A percentile compares a stretch with the other conserved stretches of the same genome.
Conservation (phyloP, 2,797 vertebrate genomes). For the Falco naumanni region DNA sequence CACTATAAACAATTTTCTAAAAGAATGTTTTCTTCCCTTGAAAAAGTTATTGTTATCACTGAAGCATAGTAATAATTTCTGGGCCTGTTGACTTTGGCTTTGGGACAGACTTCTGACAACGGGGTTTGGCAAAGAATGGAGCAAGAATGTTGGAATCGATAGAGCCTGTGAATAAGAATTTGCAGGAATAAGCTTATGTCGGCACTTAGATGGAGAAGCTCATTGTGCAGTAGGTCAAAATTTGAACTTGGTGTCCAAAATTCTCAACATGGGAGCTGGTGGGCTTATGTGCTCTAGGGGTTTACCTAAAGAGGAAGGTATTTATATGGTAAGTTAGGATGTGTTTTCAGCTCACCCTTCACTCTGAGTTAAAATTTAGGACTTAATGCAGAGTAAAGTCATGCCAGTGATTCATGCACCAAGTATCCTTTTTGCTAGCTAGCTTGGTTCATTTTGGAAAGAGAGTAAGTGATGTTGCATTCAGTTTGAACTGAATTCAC, state of each 20-base stretch:
- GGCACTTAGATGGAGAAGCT: background rate
- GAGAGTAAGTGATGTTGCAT: background rate
- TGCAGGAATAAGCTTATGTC: background rate
- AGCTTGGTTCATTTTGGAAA: background rate
- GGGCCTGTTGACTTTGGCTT: slow-evolving; percentile 19
- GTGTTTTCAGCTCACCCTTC: background rate
- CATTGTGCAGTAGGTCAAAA: background rate
- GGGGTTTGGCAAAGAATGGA: background rate
- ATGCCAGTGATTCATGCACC: background rate
- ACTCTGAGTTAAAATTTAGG: background rate
- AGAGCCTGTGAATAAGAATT: background rate
- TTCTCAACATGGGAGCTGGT: background rate
- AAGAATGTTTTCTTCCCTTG: background rate
- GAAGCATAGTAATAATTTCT: background rate
- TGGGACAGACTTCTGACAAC: background rate
- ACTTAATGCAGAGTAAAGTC: background rate
- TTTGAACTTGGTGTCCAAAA: background rate
- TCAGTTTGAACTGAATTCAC: background rate
- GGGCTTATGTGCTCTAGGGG: background rate
- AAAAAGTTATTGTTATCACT: background rate
- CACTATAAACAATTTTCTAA: background rate
- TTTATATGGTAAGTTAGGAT: background rate
- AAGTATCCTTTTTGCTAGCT: background rate
- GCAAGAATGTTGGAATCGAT: background rate
- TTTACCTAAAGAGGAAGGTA: background rate